These are phyloP conservation scores for Ichneumon xanthorius DNA, from an alignment of 2,888 invertebrate species.

Conservation along the genomic window DNA sequence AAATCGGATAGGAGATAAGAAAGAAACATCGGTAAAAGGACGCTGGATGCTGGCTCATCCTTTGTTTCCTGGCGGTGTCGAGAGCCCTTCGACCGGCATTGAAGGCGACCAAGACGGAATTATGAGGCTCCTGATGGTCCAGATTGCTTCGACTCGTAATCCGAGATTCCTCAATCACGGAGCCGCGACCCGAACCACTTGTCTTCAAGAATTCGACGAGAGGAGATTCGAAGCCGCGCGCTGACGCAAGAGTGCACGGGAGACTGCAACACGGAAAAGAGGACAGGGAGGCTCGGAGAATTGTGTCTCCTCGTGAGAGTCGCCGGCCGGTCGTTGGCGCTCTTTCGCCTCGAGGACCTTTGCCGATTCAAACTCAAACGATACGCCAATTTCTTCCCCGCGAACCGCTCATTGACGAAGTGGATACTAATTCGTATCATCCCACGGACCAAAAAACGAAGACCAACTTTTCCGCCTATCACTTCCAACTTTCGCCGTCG, in stretches of 20 bases:
- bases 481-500: too few relatives aligned
- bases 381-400: too few relatives aligned
- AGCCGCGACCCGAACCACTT: not conserved
- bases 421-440: too few relatives aligned
- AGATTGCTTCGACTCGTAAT: constrained; percentile 3
- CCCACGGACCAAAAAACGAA: too few relatives aligned
- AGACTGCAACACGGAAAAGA: constrained; percentile 36
- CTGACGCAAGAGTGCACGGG: not conserved
- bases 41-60: not conserved
- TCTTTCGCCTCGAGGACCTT: not conserved
- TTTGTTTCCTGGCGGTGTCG: not conserved
- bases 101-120: not conserved
- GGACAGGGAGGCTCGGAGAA: constrained; percentile 14
- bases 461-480: too few relatives aligned
- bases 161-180: not conserved
- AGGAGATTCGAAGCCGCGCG: constrained; percentile 2
- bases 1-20: not conserved
- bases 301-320: not conserved
- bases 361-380: too few relatives aligned
- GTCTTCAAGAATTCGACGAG: constrained; percentile 9
- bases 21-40: not conserved
- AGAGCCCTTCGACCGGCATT: not conserved
- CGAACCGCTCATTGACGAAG: too few relatives aligned
- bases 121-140: constrained; percentile 23
- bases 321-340: not conserved